A percentile compares a stretch with the other conserved stretches of the same genome.
Conservation (phyloP, 2,888 invertebrate species). For the Trisateles emortualis region DNA sequence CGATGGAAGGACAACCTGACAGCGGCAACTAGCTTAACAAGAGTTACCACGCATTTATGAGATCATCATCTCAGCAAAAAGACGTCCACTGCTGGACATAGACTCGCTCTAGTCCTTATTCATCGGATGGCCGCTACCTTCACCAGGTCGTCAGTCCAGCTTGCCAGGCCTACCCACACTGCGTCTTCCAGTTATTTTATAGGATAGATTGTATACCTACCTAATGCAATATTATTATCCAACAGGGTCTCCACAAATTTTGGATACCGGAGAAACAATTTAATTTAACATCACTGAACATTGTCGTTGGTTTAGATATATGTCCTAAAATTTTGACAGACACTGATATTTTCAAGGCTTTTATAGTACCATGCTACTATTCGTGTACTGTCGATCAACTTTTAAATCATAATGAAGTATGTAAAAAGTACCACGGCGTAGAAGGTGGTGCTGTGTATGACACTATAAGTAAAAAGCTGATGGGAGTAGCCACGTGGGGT, state of each 20-base stretch:
- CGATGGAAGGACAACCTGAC: too few species aligned
- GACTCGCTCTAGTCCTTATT: too few species aligned
- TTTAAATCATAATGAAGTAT: slow-evolving; percentile 24
- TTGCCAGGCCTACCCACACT: too few species aligned
- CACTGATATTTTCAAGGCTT: slow-evolving; percentile 31
- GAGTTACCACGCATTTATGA: too few species aligned
- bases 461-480: slow-evolving; percentile 42
- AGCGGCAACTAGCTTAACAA: too few species aligned
- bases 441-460: slow-evolving; percentile 66
- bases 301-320: slow-evolving; percentile 53
- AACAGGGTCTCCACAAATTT: slow-evolving; percentile 48
- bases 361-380: slow-evolving; percentile 68
- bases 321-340: slow-evolving; percentile 55
- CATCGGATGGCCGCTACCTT: too few species aligned
- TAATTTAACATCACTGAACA: slow-evolving; percentile 54
- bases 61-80: too few species aligned
- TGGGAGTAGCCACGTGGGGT: slow-evolving; percentile 73
- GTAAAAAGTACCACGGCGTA: slow-evolving; percentile 59
- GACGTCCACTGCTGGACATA: too few species aligned
- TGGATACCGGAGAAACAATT: slow-evolving; percentile 32
- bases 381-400: slow-evolving; percentile 55
- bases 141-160: too few species aligned
- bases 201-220: too few species aligned
- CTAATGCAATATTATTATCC: not conserved
- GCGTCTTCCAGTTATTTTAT: too few species aligned